Evolutionary conservation across 2,113 vertebrate species (phyloP), one percentile per base, ranked within the genome.

Genomic region (Corythaeola cristata): DNA sequence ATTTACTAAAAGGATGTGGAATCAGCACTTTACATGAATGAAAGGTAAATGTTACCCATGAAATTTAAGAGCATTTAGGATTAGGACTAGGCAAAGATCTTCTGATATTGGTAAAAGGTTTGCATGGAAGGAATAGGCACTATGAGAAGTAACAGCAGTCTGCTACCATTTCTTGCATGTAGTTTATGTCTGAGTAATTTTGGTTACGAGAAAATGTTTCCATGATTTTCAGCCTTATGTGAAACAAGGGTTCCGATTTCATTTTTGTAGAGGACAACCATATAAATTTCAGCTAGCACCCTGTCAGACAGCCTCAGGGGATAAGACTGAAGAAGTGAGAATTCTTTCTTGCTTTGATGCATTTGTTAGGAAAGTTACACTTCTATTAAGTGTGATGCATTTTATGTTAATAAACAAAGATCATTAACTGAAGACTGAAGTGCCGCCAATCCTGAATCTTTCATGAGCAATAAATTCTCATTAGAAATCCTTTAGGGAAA

Each of bases 351-450:
- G 72, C 96, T 95, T 96, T 94, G 96, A 94, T 93, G 88, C 90
- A 55, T 41, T 74, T 44, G 68, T 93, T 93, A 85, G 85, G 90
- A 90, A 95, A 94, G 82, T 90, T 94, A 45, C 49, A 45, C 39
- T 95, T 68, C 76, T 92, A 79, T 85, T 90, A 88, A 89, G 85
- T 8, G 28, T 77, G 95, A 91, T 94, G 81, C 68, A 60, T 86
- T 90, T 96, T 92, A 84, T 96, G 85, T 94, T 96, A 95, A 97
- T 94, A 96, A 96, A 95, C 92, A 92, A 92, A 96, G 95, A 96
- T 95, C 63, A 50, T 97, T 97, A 92, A 86, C 58, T 90, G 88
- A 96, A 93, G 85, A 87, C 66, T 93, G 82, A 95, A 97, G 76
- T 90, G 88, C 92, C 96, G 93, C 92, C 95, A 96, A 92, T 96